Evolutionary conservation across 1,140 invertebrate species (phyloP), one percentile per base, ranked within the genome.

Genomic region (Leptestheria dahalacensis): DNA sequence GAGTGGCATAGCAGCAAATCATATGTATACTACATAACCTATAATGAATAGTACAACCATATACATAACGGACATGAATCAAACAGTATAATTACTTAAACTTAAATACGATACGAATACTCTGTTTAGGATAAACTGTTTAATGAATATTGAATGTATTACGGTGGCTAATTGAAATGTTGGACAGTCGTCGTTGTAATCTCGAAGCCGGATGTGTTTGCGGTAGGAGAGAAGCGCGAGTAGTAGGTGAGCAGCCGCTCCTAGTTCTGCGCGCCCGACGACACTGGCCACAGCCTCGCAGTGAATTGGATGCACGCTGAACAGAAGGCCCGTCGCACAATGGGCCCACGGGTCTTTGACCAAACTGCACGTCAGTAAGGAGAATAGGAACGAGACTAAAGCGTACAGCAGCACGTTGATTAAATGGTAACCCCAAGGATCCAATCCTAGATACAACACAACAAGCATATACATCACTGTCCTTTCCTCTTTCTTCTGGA

Each of bases 181-280:
- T n/a, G 29, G 20, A 15, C 29, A 26, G 26, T 56, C 33, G 10
- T 21, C 41, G 18, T 48, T 29, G 48, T 50, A 11, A 12, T 26
- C 23, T 48, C 57, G 21, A n/a, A 20, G 20, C 26, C 26, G 29
- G 18, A 61, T 48, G 23, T 60, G 58, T n/a, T 29, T 49, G n/a
- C 51, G 48, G 58, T 70, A 70, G 15, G 59, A 47, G 23, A 74
- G 62, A 4, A 77, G 57, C 4, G 74, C 67, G 0, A 77, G 61
- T 1, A 77, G 66, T 59, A 76, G 75, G 59, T 77, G 75, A 2
- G 77, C 62, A 56, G 73, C 74, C 15, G 75, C 73, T 6, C 74
- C 70, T 12, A 77, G 65, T 65, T 79, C 77, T 2, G 77, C 77
- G 11, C 77, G 65, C 1, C 77, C 77, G 4, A 79, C 77, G n/a